phyloP scores from a whole-genome alignment of 2,888 invertebrate species.

The Monoplex corrugatus region DNA sequence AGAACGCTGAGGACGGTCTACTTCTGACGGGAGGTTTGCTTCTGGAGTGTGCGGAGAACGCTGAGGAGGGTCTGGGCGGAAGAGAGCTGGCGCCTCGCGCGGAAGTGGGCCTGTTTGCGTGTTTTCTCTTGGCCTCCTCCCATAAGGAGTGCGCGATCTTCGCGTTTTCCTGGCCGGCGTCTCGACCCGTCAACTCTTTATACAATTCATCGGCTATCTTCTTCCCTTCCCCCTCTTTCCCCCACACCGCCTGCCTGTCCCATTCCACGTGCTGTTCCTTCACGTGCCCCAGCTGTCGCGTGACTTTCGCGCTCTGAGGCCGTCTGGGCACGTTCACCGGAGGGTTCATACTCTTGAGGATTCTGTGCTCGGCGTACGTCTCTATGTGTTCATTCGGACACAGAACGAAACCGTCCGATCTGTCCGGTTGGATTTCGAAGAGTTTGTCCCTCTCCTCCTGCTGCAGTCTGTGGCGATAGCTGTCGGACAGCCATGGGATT shows the following conservation, averaged over 20 bases:
- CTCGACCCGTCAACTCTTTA: neutral
- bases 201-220: neutral
- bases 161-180: neutral
- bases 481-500: slow-evolving; percentile 48
- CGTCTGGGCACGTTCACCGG: neutral
- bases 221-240: neutral
- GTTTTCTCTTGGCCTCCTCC: slow-evolving; percentile 29
- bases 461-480: slow-evolving; percentile 38
- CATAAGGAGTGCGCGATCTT: neutral
- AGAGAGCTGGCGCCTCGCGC: neutral
- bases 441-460: slow-evolving; percentile 18
- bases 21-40: neutral
- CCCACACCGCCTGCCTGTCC: neutral
- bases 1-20: neutral
- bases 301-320: neutral
- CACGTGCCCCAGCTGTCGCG: neutral
- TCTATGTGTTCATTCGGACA: neutral
- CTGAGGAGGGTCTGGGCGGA: slow-evolving; percentile 5
- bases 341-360: neutral
- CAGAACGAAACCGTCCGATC: neutral
- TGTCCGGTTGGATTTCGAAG: neutral
- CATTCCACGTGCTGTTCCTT: neutral
- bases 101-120: neutral
- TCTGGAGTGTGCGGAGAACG: neutral
- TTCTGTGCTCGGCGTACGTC: neutral